These are phyloP conservation scores for Megamerina dolium DNA, from an alignment of 2,888 invertebrate genomes.

Conservation along the genomic window DNA sequence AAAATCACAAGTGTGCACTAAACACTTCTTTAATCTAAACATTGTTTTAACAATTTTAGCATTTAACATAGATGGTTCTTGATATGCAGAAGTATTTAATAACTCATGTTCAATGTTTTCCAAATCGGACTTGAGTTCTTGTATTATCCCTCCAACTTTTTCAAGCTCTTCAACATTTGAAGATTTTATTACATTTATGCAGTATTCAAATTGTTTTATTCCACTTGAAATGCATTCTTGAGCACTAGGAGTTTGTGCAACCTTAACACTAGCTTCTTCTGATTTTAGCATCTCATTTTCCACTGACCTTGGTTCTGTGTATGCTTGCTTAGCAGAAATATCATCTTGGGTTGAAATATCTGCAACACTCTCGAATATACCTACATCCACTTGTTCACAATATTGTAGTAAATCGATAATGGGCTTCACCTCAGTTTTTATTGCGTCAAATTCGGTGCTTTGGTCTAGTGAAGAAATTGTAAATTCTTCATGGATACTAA, in stretches of 20 bases:
- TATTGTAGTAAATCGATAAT: conserved; percentile 31
- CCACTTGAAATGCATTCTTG: conserved; percentile 40
- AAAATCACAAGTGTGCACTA: conserved; percentile 45
- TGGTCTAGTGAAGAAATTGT: conserved; percentile 22
- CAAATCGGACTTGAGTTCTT: conserved; percentile 33
- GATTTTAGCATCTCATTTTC: conserved; percentile 9
- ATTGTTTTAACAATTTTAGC: conserved; percentile 39
- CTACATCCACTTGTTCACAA: conserved; percentile 36
- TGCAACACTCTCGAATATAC: conserved; percentile 50
- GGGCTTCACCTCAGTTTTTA: conserved; percentile 25
- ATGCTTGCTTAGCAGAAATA: conserved; percentile 55
- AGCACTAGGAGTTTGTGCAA: conserved; percentile 22
- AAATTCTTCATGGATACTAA: conserved; percentile 28
- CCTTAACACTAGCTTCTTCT: conserved; percentile 19
- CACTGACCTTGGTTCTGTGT: conserved; percentile 42
- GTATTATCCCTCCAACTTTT: conserved; percentile 35
- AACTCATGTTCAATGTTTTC: conserved; percentile 30
- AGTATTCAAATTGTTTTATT: conserved; percentile 40
- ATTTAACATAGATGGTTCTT: conserved; percentile 31
- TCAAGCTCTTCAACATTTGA: conserved; percentile 20
- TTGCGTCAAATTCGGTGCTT: conserved; percentile 22
- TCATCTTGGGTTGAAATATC: conserved; percentile 57
- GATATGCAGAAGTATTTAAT: conserved; percentile 19
- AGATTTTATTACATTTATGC: conserved; percentile 30
- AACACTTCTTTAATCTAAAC: conserved; percentile 42